Percentiles rank a stretch among this genome's conserved stretches.
Evolutionary conservation across 2,113 vertebrate species (phyloP).

Genomic region (Pseudorhombus dupliciocellatus): DNA sequence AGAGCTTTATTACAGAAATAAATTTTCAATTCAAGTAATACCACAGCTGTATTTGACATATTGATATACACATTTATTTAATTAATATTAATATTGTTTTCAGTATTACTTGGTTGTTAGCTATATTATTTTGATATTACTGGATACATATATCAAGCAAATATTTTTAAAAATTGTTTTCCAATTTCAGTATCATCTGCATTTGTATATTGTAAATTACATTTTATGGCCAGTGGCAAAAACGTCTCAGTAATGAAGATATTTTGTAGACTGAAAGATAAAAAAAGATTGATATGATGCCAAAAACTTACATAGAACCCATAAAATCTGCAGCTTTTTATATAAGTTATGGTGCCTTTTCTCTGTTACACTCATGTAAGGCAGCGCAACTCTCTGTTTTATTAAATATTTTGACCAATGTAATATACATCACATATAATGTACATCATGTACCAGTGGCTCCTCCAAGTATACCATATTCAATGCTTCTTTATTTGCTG

Average conservation of each 20-base stretch:
- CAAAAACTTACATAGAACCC: background rate
- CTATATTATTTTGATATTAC: background rate
- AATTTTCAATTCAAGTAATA: background rate
- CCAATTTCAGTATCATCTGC: too few relatives aligned
- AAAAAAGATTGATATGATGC: background rate
- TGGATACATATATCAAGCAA: too few relatives aligned
- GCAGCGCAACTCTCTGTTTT: background rate
- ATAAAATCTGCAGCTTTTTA: too few relatives aligned
- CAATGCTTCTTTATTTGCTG: background rate
- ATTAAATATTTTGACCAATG: background rate
- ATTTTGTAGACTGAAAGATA: background rate
- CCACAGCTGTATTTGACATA: background rate
- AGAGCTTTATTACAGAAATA: too few relatives aligned
- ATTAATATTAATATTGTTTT: background rate
- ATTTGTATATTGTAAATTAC: too few relatives aligned
- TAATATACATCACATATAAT: background rate
- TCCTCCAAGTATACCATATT: background rate
- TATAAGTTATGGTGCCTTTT: background rate
- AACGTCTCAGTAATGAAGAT: too few relatives aligned
- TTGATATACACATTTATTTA: background rate
- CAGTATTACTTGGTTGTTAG: background rate
- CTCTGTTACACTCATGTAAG: background rate
- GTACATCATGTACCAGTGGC: background rate
- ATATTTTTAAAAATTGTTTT: too few relatives aligned
- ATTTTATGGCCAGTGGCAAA: too few relatives aligned